Percentiles rank a stretch among this genome's conserved stretches.
These are phyloP conservation scores for Parazoanthus darwini DNA, from an alignment of 92 coral and sea anemone species.

Conservation along the genomic window DNA sequence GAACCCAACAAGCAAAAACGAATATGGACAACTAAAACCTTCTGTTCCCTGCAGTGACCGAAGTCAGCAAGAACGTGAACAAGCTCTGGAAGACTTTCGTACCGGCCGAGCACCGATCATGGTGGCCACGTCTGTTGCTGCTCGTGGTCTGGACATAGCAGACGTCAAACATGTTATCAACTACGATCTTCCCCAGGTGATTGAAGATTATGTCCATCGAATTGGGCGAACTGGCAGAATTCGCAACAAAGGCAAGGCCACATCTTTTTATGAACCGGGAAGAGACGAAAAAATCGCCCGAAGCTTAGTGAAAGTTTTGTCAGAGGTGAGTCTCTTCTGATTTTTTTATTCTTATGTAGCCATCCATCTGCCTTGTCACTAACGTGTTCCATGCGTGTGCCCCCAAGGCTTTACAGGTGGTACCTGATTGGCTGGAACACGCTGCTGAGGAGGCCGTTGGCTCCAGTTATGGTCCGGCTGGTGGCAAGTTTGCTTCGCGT, in stretches of 20 bases:
- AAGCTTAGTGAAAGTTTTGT: constrained; percentile 89
- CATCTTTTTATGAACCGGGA: constrained; percentile 88
- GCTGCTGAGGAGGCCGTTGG: constrained; percentile 94
- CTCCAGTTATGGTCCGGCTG: constrained; percentile 92
- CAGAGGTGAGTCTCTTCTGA: constrained; percentile 66
- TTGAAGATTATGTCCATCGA: constrained; percentile 98
- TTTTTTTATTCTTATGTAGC: not conserved
- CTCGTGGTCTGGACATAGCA: constrained; percentile 98
- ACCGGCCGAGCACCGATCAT: constrained; percentile 89
- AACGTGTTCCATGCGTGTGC: not conserved
- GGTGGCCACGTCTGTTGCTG: constrained; percentile 99
- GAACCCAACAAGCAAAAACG: too few species aligned
- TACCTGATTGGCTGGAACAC: constrained; percentile 88
- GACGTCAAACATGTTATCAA: constrained; percentile 97
- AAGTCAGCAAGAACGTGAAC: constrained; percentile 90
- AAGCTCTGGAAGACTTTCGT: constrained; percentile 93
- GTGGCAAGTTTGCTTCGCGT: constrained; percentile 89
- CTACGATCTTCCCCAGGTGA: constrained; percentile 90
- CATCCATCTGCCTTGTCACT: not conserved
- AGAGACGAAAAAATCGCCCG: constrained; percentile 92
- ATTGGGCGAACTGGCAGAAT: constrained; percentile 98
- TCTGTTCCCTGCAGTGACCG: constrained; percentile 65
- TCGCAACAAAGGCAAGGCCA: constrained; percentile 94
- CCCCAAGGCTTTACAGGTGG: constrained; percentile 81
- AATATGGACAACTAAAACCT: not conserved